A percentile compares a stretch with the other conserved stretches of the same genome.
Evolutionary conservation across 2,113 vertebrate genomes (phyloP).

Genomic region (Acrocephalus arundinaceus): DNA sequence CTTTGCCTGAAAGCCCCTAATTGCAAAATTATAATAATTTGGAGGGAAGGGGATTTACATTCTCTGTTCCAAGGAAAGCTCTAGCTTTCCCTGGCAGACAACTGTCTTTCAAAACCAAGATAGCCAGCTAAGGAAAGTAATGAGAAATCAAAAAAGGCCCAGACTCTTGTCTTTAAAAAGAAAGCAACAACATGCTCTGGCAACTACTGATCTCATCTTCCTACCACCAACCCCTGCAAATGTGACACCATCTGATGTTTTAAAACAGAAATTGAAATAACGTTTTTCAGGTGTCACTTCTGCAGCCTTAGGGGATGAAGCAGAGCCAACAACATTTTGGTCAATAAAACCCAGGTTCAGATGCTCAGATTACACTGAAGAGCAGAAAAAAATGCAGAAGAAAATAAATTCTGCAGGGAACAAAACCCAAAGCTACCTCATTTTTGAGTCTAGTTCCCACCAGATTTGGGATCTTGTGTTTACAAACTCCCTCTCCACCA

Average conservation of each 20-base stretch:
- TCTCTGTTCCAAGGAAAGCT: too few species aligned
- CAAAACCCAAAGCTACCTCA: rapidly evolving
- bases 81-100: too few species aligned
- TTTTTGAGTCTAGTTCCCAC: not conserved
- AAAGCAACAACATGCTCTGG: not conserved
- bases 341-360: not conserved
- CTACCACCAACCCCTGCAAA: not conserved
- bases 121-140: not conserved
- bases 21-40: too few species aligned
- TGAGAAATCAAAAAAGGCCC: not conserved
- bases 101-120: too few species aligned
- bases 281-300: rapidly evolving
- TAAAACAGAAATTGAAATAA: not conserved
- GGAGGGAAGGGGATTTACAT: too few species aligned
- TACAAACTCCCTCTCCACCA: not conserved
- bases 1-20: too few species aligned
- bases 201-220: not conserved
- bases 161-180: not conserved
- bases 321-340: not conserved
- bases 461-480: not conserved
- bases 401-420: not conserved
- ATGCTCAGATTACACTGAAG: not conserved
- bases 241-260: not conserved
- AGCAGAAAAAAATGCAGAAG: not conserved
- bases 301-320: not conserved